Percentiles rank a stretch among this genome's conserved stretches.
Conservation (phyloP, 2,113 vertebrate species). For the zebrafish (Danio rerio) region GRCz12tu NC_133190.1:8626001-8626500, state of each 20-base stretch:
- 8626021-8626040: no score
- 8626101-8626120: slow-evolving; percentile 16
- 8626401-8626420: slow-evolving; percentile 39
- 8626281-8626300: slow-evolving; percentile 49
- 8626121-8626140: slow-evolving; percentile 6
- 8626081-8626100: slow-evolving; percentile 1
- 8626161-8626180: slow-evolving; percentile 50
- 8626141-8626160: slow-evolving; percentile 34
- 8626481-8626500: slow-evolving; percentile 33
- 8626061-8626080: no score
- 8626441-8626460: slow-evolving; percentile 35
- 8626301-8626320: slow-evolving; percentile 40
- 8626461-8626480: slow-evolving; percentile 38
- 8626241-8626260: slow-evolving; percentile 28
- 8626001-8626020: no score
- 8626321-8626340: slow-evolving; percentile 12
- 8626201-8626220: slow-evolving; percentile 40
- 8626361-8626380: slow-evolving; percentile 55
- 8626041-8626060: no score
- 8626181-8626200: slow-evolving; percentile 46
- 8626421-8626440: slow-evolving; percentile 40
- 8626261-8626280: slow-evolving; percentile 40
- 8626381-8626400: slow-evolving; percentile 57
- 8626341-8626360: slow-evolving; percentile 49
- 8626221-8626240: slow-evolving; percentile 32